Evolutionary conservation across 2,888 invertebrate species (phyloP).

Genomic region (Drosophila emarginata): DNA sequence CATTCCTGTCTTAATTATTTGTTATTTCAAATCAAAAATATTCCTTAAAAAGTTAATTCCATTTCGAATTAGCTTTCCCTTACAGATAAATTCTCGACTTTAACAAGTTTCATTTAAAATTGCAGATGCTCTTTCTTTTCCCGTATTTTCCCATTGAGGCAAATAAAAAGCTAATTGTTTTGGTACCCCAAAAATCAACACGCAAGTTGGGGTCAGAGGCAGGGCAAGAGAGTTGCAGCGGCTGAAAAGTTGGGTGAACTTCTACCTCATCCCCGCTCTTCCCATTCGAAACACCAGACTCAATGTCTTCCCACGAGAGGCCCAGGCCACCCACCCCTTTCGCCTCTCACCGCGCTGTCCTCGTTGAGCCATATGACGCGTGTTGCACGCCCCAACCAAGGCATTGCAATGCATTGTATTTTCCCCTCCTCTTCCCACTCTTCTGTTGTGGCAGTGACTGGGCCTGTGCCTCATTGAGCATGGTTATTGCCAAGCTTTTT

Average conservation of each 20-base stretch:
- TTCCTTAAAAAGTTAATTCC: too few species aligned
- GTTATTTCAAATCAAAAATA: too few species aligned
- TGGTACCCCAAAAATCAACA: conserved; percentile 76
- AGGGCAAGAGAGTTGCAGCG: conserved; percentile 14
- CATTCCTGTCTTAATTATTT: too few species aligned
- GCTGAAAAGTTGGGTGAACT: conserved; percentile 11
- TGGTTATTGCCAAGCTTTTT: conserved; percentile 81
- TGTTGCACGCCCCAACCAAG: conserved; percentile 69
- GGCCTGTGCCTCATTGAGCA: conserved; percentile 79
- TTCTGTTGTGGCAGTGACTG: conserved; percentile 26
- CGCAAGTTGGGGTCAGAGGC: conserved; percentile 46
- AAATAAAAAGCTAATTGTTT: conserved; percentile 67
- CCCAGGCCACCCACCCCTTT: not conserved
- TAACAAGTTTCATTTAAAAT: not conserved
- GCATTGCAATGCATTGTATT: conserved; percentile 20
- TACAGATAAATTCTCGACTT: not conserved
- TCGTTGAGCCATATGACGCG: conserved; percentile 74
- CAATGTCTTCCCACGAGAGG: conserved; percentile 6
- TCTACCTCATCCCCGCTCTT: not conserved
- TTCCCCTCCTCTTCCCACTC: conserved; percentile 19
- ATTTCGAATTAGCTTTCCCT: not conserved
- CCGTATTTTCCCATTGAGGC: not conserved
- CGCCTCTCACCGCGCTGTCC: conserved; percentile 32
- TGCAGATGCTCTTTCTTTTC: conserved; percentile 7
- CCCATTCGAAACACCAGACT: not conserved